These are phyloP conservation scores for Anguilla anguilla DNA, from an alignment of 2,797 vertebrate species.

Conservation along the genomic window DNA sequence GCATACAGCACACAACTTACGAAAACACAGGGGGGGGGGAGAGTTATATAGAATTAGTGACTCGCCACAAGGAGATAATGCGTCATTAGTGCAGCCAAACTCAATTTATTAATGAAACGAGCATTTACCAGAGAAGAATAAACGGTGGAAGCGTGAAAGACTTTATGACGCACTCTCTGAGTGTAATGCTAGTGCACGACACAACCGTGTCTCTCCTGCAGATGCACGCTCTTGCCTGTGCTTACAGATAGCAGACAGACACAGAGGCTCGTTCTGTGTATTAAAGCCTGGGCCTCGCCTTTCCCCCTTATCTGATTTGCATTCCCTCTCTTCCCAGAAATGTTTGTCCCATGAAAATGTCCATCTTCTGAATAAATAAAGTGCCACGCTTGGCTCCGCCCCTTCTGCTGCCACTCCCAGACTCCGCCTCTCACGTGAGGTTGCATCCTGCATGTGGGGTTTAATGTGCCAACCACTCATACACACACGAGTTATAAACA, in stretches of 20 bases:
- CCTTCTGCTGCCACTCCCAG: constrained; percentile 69
- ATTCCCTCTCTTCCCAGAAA: constrained; percentile 56
- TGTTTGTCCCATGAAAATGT: constrained; percentile 64
- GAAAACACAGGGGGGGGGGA: background rate
- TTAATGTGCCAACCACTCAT: constrained; percentile 53
- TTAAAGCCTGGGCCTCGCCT: constrained; percentile 55
- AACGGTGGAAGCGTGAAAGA: background rate
- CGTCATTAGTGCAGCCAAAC: background rate
- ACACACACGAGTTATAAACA: constrained; percentile 19
- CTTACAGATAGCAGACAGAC: constrained; percentile 19
- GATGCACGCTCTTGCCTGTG: background rate
- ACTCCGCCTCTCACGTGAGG: constrained; percentile 68
- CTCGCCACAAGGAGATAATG: background rate
- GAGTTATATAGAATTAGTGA: background rate
- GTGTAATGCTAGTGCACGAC: background rate
- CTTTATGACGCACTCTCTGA: background rate
- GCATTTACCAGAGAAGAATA: background rate
- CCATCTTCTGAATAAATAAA: constrained; percentile 52
- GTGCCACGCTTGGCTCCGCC: background rate
- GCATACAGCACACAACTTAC: background rate
- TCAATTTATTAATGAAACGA: background rate
- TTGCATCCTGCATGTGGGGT: constrained; percentile 64
- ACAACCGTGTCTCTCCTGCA: background rate
- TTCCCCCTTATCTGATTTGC: constrained; percentile 66
- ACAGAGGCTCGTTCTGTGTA: constrained; percentile 47